phyloP scores from a whole-genome alignment of 2,797 vertebrate genomes.

The Neoniphon sammara region DNA sequence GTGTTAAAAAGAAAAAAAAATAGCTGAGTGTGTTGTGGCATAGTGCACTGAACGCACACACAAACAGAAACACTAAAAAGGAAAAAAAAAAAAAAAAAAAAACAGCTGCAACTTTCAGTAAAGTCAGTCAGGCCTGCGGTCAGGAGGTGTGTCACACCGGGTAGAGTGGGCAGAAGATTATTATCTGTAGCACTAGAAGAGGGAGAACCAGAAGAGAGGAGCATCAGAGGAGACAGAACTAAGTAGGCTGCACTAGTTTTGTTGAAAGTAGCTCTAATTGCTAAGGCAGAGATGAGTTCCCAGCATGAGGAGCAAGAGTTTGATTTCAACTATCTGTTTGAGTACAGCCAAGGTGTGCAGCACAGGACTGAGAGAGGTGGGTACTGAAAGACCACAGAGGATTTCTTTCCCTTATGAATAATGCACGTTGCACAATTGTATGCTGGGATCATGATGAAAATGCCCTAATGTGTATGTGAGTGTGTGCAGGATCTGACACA shows the following conservation, averaged over 20 bases:
- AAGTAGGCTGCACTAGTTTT: slow-evolving; percentile 5
- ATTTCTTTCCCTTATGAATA: not conserved
- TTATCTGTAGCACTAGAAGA: slow-evolving; percentile 63
- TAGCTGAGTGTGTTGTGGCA: slow-evolving; percentile 51
- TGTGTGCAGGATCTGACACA: not conserved
- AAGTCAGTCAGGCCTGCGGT: slow-evolving; percentile 69
- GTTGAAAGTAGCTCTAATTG: slow-evolving; percentile 12
- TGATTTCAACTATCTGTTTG: slow-evolving; percentile 90
- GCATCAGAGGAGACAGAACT: slow-evolving; percentile 48
- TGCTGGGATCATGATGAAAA: not conserved
- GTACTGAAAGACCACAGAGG: slow-evolving; percentile 9
- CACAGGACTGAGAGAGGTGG: slow-evolving; percentile 72
- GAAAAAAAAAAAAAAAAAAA: slow-evolving; percentile 31
- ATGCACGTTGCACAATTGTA: not conserved
- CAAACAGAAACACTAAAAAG: slow-evolving; percentile 9
- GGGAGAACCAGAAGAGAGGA: slow-evolving; percentile 38
- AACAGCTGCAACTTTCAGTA: slow-evolving; percentile 49
- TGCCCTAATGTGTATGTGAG: not conserved
- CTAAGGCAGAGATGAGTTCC: slow-evolving; percentile 82
- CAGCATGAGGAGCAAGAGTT: slow-evolving; percentile 87
- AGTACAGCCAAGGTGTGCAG: slow-evolving; percentile 85
- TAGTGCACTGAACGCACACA: slow-evolving; percentile 37
- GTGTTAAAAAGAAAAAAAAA: slow-evolving; percentile 43
- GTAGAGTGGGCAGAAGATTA: slow-evolving; percentile 66
- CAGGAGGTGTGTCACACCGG: slow-evolving; percentile 65